These are phyloP conservation scores for Campylomormyrus tamandua DNA, from an alignment of 2,113 vertebrate genomes.

Conservation along the genomic window DNA sequence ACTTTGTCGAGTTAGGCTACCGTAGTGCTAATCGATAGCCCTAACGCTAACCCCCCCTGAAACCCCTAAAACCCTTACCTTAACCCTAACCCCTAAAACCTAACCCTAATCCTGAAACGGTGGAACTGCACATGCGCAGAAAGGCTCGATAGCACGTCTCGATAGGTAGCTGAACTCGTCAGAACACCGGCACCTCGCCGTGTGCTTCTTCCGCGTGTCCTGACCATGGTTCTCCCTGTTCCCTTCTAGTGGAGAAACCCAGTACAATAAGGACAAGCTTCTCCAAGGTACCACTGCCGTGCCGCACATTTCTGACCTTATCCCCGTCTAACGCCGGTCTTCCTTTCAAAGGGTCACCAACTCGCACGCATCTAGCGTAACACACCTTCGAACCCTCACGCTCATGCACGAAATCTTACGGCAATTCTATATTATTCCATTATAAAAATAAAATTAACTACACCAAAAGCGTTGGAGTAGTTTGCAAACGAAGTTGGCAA, in stretches of 20 bases:
- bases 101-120: no score
- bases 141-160: no score
- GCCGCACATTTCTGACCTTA: not conserved
- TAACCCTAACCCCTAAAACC: no score
- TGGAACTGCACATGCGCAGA: no score
- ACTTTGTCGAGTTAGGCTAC: no score
- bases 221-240: not conserved
- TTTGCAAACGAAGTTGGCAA: not conserved
- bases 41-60: no score
- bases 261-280: conserved; percentile 85
- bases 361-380: not conserved
- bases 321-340: not conserved
- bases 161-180: no score
- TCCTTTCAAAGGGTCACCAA: not conserved
- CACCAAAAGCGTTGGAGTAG: not conserved
- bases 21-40: no score
- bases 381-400: not conserved
- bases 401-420: not conserved
- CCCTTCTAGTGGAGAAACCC: conserved; percentile 78
- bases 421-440: not conserved
- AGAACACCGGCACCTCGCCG: not conserved
- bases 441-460: not conserved
- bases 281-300: conserved; percentile 71
- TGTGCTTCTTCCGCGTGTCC: not conserved
- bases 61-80: no score